Evolutionary conservation across 92 coral and sea anemone species (phyloP).

Genomic region (Scolanthus callimorphus): DNA sequence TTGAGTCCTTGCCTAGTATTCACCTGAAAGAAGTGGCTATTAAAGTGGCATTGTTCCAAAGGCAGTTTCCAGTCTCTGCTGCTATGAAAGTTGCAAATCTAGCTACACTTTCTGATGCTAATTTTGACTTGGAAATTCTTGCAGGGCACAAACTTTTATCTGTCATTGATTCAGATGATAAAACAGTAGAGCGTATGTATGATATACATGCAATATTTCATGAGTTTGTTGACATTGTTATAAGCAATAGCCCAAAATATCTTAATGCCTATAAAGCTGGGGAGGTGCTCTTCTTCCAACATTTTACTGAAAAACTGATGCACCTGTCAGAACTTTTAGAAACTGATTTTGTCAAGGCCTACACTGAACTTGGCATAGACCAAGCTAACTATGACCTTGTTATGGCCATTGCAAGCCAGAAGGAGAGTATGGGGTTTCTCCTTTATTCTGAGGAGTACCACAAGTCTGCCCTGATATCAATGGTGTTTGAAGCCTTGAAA

Average conservation of each 20-base stretch:
- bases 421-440: slow-evolving; percentile 28
- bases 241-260: slow-evolving; percentile 6
- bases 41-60: slow-evolving; percentile 49
- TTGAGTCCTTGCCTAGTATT: slow-evolving; percentile 38
- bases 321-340: slow-evolving; percentile 36
- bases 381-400: slow-evolving; percentile 53
- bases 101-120: slow-evolving; percentile 7
- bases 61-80: slow-evolving; percentile 44
- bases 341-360: slow-evolving; percentile 38
- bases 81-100: slow-evolving; percentile 47
- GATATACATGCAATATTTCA: slow-evolving; percentile 62
- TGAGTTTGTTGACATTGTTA: slow-evolving; percentile 39
- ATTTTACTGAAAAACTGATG: slow-evolving; percentile 39
- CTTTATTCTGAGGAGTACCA: slow-evolving; percentile 41
- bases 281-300: slow-evolving; percentile 37
- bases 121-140: slow-evolving; percentile 44
- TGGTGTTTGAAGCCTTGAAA: slow-evolving; percentile 53
- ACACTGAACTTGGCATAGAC: slow-evolving; percentile 17
- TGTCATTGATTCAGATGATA: slow-evolving; percentile 20
- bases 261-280: slow-evolving; percentile 21
- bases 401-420: slow-evolving; percentile 43
- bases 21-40: slow-evolving; percentile 52
- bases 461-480: slow-evolving; percentile 32
- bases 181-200: slow-evolving; percentile 33
- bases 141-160: slow-evolving; percentile 5